These are phyloP conservation scores for Charadrius vociferus DNA, from an alignment of 2,113 vertebrate genomes.

Conservation along the genomic window DNA sequence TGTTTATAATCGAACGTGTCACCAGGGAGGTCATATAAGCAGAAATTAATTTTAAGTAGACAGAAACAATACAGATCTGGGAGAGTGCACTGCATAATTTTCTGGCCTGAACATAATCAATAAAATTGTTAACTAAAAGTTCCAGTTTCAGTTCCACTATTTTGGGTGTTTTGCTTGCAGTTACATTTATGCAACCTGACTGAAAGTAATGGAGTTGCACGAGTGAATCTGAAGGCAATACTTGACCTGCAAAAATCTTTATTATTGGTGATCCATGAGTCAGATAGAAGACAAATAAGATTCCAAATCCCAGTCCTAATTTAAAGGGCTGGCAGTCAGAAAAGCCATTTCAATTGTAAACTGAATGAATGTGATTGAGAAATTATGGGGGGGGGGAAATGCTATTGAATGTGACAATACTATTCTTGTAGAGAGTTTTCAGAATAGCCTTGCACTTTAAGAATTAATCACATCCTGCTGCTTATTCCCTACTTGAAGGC, in stretches of 20 bases:
- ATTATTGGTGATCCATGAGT: conserved; percentile 4
- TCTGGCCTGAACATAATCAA: not conserved
- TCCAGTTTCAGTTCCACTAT: not conserved
- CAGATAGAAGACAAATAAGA: not conserved
- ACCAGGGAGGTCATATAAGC: not conserved
- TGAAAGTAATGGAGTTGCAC: not conserved
- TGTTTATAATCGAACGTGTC: not conserved
- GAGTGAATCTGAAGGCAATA: not conserved
- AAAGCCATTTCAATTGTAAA: conserved; percentile 7
- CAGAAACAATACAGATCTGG: not conserved
- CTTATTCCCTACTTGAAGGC: conserved; percentile 17
- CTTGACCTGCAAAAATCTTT: conserved; percentile 10
- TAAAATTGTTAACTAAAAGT: not conserved
- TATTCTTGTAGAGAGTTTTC: not conserved
- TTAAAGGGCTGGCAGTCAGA: not conserved
- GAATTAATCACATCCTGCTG: not conserved
- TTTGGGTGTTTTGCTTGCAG: not conserved
- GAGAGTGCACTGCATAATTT: not conserved
- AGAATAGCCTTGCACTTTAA: not conserved
- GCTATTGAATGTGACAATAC: not conserved
- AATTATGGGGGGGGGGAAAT: not conserved
- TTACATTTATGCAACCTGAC: conserved; percentile 11
- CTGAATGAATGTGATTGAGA: conserved; percentile 22
- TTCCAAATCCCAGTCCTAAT: conserved; percentile 1
- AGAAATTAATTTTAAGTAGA: not conserved